Evolutionary conservation across 2,113 vertebrate species (phyloP), one percentile per base, ranked within the genome.

Genomic region (Dissostichus mawsoni): DNA sequence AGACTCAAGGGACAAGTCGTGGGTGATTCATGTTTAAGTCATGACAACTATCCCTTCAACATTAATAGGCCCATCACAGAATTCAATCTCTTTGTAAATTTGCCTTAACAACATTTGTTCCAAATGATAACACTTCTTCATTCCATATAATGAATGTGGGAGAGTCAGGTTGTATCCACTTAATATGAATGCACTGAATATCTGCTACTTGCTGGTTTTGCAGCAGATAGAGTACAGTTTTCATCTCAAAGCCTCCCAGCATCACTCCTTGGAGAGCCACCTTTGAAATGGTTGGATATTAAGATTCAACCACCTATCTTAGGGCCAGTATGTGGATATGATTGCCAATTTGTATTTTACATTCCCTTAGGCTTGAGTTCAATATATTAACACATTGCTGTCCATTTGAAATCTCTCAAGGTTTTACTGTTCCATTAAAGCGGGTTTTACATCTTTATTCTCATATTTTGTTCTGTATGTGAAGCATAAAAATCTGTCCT

Each of bases 261-360:
- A 68, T 68, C 25, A 64, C 47, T 80, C 44, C 68, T 63, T 16
- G 13, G 74, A 69, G 62, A 73, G 48, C 20, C 47, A 64, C 53
- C 45, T 69, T 69, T 61, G 69, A 86, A 68, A 69, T 50, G 45
- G 25, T 58, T 75, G 74, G 45, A 69, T 84, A 76, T 81, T 82
- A 11, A 61, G 71, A 77, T 78, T 50, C 81, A 82, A 78, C 41
- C 61, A 44, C 29, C 58, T 74, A 51, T 53, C 56, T 81, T 47
- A 36, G 41, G 29, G 51, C 48, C 50, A 76, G 80, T 69, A 72
- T 77, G 44, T 48, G 41, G 67, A 44, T 69, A 45, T 12, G 18
- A 85, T 55, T 33, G 45, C 65, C 52, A 71, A 68, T 83, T 81
- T 83, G 12, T 66, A 8, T 23, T 64, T 52, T 7, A n/a, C 16